Evolutionary conservation across 2,113 vertebrate species (phyloP), one percentile per base, ranked within the genome.

Genomic region (Thinocorus orbignyianus): DNA sequence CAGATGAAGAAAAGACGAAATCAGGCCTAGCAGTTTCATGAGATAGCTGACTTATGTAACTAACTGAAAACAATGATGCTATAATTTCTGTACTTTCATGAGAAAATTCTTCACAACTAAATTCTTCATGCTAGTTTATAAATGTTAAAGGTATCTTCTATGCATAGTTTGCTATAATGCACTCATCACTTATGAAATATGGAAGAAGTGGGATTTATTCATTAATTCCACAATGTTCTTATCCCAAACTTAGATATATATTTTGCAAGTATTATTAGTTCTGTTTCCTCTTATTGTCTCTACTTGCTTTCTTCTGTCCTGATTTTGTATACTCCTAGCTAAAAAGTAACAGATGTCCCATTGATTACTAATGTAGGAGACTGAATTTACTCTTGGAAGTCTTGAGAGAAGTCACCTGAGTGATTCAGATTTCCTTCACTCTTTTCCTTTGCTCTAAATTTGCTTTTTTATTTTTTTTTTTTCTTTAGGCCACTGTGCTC

Each of bases 211-310:
- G 80, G 25, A 51, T 95, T 83, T 78, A 73, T 93, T 81, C 14
- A 81, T 84, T 85, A 76, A 48, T 60, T 84, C 16, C 24, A 57
- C 39, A 18, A 2, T 37, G 19, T 31, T 66, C 3, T 37, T 85
- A 26, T 69, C 82, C 70, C 44, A 77, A 65, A 79, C 6, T 60
- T 69, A 87, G 57, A 72, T 26, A 65, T 4, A 10, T 79, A 35
- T 68, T 94, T 84, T 76, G 11, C 52, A 65, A 80, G 18, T 81
- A 77, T 61, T 88, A 91, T 92, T 77, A 69, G 26, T 46, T 85
- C 22, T 35, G 6, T 58, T 96, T 92, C 60, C 31, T 84, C 60
- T 74, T 51, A 46, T 26, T 95, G 57, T 87, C 46, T 74, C 65
- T 92, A 11, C 18, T 81, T 90, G 31, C 41, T 79, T 83, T 91